These are phyloP conservation scores for Crossaster papposus DNA, from an alignment of 53 echinoderm and acorn worm genomes.

Conservation along the genomic window DNA sequence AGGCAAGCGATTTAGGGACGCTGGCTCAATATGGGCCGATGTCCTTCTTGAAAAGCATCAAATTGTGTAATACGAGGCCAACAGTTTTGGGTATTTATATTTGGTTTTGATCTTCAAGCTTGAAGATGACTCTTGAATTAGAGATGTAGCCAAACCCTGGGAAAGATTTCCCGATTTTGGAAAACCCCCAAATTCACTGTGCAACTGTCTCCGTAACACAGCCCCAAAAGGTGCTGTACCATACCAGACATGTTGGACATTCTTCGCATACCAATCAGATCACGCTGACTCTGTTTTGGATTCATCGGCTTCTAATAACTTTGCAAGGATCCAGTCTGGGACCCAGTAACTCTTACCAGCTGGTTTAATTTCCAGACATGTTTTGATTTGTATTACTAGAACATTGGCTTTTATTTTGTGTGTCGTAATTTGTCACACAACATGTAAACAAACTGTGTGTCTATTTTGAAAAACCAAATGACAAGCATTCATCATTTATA, in stretches of 20 bases:
- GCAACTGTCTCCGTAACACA: background rate
- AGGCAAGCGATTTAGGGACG: too few relatives aligned
- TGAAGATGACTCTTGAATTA: background rate
- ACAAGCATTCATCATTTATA: background rate
- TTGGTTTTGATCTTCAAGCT: background rate
- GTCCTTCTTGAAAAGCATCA: too few relatives aligned
- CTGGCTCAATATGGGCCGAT: too few relatives aligned
- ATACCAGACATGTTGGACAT: slow-evolving; percentile 39
- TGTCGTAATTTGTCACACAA: slow-evolving; percentile 29
- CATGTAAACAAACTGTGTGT: slow-evolving; percentile 1
- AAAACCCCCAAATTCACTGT: slow-evolving; percentile 5
- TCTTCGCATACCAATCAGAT: slow-evolving; percentile 38
- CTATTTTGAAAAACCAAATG: background rate
- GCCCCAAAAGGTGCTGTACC: slow-evolving; percentile 42
- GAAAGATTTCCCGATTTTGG: background rate
- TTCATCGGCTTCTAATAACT: slow-evolving; percentile 23
- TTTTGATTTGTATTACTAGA: background rate
- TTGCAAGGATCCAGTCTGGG: slow-evolving; percentile 18
- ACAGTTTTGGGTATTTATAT: too few relatives aligned
- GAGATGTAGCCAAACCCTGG: too few relatives aligned
- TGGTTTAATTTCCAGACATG: slow-evolving; percentile 18
- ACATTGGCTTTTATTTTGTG: background rate
- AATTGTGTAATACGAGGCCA: too few relatives aligned
- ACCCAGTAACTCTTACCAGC: background rate
- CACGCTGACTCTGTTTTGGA: background rate